Percentiles rank a stretch among this genome's conserved stretches.
Evolutionary conservation across 2,113 vertebrate species (phyloP).

Genomic region (Rhinopomastus cyanomelas): DNA sequence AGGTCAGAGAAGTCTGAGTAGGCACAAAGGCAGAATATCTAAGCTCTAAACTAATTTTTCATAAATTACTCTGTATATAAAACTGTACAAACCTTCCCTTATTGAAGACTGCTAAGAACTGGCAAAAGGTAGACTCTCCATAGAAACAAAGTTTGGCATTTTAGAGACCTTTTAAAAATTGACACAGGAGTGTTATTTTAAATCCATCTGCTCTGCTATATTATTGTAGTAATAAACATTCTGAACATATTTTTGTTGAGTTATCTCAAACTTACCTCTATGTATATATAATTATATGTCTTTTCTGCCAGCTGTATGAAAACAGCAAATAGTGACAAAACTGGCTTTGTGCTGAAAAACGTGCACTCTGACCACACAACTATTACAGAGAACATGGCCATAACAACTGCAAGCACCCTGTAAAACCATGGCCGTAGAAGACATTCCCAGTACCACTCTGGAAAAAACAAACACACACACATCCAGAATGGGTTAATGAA

Average conservation of each 20-base stretch:
- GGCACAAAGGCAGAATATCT: not conserved
- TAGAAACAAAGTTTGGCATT: not conserved
- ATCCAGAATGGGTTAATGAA: not conserved
- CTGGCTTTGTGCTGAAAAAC: conserved; percentile 90
- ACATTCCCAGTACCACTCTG: conserved; percentile 98
- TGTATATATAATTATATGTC: conserved; percentile 90
- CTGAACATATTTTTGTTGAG: not conserved
- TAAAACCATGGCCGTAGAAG: conserved; percentile 84
- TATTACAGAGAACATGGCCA: conserved; percentile 83
- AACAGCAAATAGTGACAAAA: conserved; percentile 90
- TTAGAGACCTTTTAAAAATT: not conserved
- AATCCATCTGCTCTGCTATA: not conserved
- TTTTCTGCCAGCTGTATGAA: conserved; percentile 89
- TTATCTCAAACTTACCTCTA: conserved; percentile 80
- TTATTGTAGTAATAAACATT: not conserved
- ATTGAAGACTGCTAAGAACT: not conserved
- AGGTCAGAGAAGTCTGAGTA: not conserved
- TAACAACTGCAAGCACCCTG: conserved; percentile 81
- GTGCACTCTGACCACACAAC: conserved; percentile 98
- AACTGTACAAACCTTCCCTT: not conserved
- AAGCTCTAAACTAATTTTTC: not conserved
- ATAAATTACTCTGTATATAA: not conserved
- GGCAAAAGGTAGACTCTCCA: not conserved
- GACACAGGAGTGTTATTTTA: not conserved
- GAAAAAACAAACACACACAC: not conserved